Conservation (phyloP, 2,888 invertebrate species). For the Rotaria socialis region DNA sequence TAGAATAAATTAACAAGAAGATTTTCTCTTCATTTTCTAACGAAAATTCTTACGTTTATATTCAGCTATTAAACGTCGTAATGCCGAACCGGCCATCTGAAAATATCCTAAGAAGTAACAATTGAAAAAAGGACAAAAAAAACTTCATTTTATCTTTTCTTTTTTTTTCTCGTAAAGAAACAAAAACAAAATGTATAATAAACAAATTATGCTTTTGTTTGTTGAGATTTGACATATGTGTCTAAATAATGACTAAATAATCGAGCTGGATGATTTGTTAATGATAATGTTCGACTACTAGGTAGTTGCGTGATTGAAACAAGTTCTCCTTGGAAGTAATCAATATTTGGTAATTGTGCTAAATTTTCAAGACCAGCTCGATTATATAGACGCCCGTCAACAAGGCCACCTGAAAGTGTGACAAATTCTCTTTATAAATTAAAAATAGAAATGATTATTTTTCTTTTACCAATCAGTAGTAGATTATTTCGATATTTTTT, state of each 20-base stretch:
- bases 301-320: background rate
- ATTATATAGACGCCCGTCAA: constrained; percentile 17
- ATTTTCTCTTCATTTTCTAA: background rate
- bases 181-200: background rate
- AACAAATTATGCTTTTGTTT: background rate
- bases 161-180: background rate
- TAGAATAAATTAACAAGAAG: background rate
- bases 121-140: background rate
- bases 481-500: constrained; percentile 33
- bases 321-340: constrained; percentile 15
- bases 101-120: constrained; percentile 9
- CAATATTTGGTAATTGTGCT: background rate
- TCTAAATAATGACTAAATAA: constrained; percentile 22
- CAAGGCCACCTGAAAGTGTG: background rate
- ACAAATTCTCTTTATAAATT: background rate
- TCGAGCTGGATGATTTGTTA: constrained; percentile 8
- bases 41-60: constrained; percentile 39
- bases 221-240: constrained; percentile 7
- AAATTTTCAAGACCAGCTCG: background rate
- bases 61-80: constrained; percentile 44
- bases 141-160: background rate
- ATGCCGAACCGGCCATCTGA: constrained; percentile 45
- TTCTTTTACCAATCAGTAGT: background rate
- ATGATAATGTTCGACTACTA: constrained; percentile 20
- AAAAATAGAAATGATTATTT: background rate